Conservation (phyloP, 1,140 invertebrate species). For the Gryon sp. region DNA sequence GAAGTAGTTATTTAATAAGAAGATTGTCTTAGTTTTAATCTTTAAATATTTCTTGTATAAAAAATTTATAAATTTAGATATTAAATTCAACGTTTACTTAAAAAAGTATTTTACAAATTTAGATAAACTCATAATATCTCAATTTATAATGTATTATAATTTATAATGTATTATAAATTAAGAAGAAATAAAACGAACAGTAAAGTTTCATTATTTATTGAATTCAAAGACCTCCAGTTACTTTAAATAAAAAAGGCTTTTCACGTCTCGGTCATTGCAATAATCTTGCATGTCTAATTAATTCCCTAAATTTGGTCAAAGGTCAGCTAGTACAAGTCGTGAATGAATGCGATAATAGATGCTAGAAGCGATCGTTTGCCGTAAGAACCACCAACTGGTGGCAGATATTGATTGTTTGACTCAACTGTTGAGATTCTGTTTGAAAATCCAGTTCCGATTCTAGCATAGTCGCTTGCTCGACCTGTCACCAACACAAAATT, state of each 20-base stretch:
- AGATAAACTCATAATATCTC: too few species aligned
- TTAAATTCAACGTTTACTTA: too few species aligned
- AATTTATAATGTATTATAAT: too few species aligned
- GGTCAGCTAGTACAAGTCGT: constrained; percentile 18
- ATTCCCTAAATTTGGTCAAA: constrained; percentile 15
- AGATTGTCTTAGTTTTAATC: too few species aligned
- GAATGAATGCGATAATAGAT: constrained; percentile 39
- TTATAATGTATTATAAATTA: too few species aligned
- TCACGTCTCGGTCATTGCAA: background rate
- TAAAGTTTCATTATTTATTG: too few species aligned
- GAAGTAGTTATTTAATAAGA: constrained; percentile 1
- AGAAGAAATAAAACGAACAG: too few species aligned
- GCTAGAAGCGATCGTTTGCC: constrained; percentile 68
- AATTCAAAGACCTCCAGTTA: too few species aligned
- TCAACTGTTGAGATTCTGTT: constrained; percentile 63
- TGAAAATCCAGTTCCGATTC: constrained; percentile 48
- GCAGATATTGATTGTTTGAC: constrained; percentile 74
- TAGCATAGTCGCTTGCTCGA: constrained; percentile 59
- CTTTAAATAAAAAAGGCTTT: too few species aligned
- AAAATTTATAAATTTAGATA: too few species aligned
- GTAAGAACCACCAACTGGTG: constrained; percentile 68
- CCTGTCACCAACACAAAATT: constrained; percentile 70
- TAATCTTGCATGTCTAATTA: constrained; percentile 4
- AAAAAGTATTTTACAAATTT: too few species aligned
- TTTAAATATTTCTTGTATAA: too few species aligned